Conservation (phyloP, 2,797 vertebrate species). For the Danio choprae region DNA sequence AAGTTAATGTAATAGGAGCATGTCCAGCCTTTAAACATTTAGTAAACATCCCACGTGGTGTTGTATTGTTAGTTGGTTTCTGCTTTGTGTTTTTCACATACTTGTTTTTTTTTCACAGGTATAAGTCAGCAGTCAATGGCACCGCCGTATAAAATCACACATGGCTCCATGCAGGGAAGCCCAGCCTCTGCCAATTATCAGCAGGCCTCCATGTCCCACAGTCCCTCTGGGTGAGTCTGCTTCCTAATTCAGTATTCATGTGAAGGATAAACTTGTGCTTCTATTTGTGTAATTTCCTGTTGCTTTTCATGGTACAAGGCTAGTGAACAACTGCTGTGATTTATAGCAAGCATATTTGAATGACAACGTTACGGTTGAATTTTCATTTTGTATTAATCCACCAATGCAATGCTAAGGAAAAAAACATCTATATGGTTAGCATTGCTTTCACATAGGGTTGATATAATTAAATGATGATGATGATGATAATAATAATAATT, state of each 20-base stretch:
- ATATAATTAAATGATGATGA: too few species aligned
- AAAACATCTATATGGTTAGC: background rate
- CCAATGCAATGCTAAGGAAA: background rate
- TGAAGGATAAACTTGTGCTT: background rate
- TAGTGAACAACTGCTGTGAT: background rate
- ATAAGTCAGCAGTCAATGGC: slow-evolving; percentile 90
- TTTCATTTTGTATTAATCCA: background rate
- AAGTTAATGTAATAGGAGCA: background rate
- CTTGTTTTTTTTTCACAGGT: slow-evolving; percentile 73
- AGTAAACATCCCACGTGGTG: background rate
- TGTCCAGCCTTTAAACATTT: background rate
- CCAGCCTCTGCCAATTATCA: slow-evolving; percentile 96
- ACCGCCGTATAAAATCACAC: slow-evolving; percentile 92
- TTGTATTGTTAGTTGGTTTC: background rate
- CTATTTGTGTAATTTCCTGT: background rate
- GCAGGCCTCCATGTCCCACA: slow-evolving; percentile 95
- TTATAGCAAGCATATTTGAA: background rate
- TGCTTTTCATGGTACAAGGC: background rate
- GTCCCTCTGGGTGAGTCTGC: slow-evolving; percentile 88
- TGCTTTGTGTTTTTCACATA: slow-evolving; percentile 2
- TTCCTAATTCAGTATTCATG: background rate
- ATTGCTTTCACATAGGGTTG: background rate
- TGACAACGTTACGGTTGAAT: background rate
- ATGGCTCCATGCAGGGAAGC: slow-evolving; percentile 97
- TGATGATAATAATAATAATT: background rate